phyloP scores from a whole-genome alignment of 1,140 invertebrate genomes.

The Heliconius eleuchia region DNA sequence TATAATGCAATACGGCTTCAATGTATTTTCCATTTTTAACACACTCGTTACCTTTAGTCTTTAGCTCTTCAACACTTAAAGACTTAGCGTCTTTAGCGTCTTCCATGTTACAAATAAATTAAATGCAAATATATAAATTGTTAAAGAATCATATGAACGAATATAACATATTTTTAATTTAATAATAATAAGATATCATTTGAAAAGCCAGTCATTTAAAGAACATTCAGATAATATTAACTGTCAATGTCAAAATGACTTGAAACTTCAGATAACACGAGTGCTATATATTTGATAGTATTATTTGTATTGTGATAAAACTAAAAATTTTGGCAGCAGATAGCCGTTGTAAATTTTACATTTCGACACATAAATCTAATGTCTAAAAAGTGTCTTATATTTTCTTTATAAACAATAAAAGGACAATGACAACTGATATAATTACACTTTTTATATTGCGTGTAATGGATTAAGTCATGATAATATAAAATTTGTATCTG shows the following conservation, averaged over 20 bases:
- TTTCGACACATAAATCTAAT: too few species aligned
- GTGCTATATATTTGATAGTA: too few species aligned
- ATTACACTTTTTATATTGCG: too few species aligned
- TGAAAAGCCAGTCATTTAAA: not conserved
- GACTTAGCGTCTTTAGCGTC: conserved; percentile 40
- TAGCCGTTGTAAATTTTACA: too few species aligned
- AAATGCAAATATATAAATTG: conserved; percentile 11
- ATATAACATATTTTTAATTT: conserved; percentile 17
- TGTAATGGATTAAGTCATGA: too few species aligned
- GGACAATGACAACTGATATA: too few species aligned
- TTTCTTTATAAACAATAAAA: too few species aligned
- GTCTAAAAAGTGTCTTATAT: too few species aligned
- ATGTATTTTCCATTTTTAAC: conserved; percentile 87
- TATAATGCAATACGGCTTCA: conserved; percentile 91
- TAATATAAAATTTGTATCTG: too few species aligned
- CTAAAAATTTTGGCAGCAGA: too few species aligned
- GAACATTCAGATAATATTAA: not conserved
- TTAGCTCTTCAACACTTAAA: conserved; percentile 78
- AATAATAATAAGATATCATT: conserved; percentile 4
- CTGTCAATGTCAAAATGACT: conserved; percentile 13
- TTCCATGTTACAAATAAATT: conserved; percentile 49
- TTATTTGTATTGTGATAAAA: too few species aligned
- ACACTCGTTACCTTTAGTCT: conserved; percentile 89
- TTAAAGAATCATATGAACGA: not conserved
- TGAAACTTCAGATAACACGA: too few species aligned